These are phyloP conservation scores for Chaitophorus viminalis DNA, from an alignment of 2,888 invertebrate genomes.

Conservation along the genomic window DNA sequence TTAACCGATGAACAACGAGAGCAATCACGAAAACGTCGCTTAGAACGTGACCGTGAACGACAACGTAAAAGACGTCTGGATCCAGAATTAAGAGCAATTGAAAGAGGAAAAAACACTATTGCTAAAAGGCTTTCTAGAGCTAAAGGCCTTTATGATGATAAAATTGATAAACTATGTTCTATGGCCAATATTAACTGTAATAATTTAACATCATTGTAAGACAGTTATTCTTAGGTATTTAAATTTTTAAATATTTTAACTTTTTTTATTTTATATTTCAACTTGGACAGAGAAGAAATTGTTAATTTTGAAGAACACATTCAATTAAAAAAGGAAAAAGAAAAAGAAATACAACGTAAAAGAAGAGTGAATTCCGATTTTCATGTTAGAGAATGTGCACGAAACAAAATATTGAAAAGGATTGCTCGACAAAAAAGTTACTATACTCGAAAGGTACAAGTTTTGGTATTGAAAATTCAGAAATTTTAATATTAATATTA, in stretches of 20 bases:
- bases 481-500: neutral
- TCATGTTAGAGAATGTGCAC: constrained; percentile 26
- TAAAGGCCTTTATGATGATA: constrained; percentile 13
- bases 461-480: constrained; percentile 11
- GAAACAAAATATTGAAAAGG: constrained; percentile 44
- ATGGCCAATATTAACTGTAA: constrained; percentile 5
- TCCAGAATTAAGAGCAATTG: constrained; percentile 43
- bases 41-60: constrained; percentile 50
- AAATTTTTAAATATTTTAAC: neutral
- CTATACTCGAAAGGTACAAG: constrained; percentile 13
- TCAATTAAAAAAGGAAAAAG: constrained; percentile 44
- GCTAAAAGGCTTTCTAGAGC: constrained; percentile 55
- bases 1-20: constrained; percentile 47
- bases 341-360: constrained; percentile 53
- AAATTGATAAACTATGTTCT: constrained; percentile 6
- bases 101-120: constrained; percentile 47
- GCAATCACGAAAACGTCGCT: constrained; percentile 42
- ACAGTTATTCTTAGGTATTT: neutral
- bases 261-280: neutral
- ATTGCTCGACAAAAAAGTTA: constrained; percentile 53
- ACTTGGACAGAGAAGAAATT: neutral
- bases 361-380: constrained; percentile 47
- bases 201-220: constrained; percentile 26
- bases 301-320: neutral
- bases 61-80: constrained; percentile 47